These are phyloP conservation scores for Leptodactylus fuscus DNA, from an alignment of 2,113 vertebrate genomes.

Conservation along the genomic window DNA sequence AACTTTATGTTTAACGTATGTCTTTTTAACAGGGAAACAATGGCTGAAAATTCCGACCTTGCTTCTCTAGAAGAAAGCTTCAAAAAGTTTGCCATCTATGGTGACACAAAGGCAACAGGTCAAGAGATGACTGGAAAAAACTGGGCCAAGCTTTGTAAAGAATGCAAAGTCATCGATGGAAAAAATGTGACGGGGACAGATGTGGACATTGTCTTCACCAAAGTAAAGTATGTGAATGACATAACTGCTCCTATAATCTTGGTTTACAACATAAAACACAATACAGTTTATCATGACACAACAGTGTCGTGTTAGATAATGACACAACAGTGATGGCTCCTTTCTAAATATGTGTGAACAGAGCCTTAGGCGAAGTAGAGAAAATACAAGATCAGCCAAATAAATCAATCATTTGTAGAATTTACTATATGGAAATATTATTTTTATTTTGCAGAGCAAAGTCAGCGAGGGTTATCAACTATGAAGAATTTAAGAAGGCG, in stretches of 20 bases:
- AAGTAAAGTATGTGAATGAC: conserved; percentile 89
- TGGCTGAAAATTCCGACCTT: conserved; percentile 82
- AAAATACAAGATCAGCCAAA: neutral
- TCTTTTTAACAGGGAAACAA: conserved; percentile 60
- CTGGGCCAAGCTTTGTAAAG: conserved; percentile 97
- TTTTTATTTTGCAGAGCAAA: conserved; percentile 78
- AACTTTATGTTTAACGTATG: neutral
- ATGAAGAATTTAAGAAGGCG: conserved; percentile 88
- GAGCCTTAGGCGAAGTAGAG: neutral
- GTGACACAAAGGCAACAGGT: conserved; percentile 87
- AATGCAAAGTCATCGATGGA: conserved; percentile 90
- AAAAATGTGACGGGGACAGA: conserved; percentile 87
- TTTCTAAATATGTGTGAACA: neutral
- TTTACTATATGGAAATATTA: neutral
- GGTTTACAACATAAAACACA: neutral
- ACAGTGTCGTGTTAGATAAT: neutral
- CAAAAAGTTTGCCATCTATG: conserved; percentile 90
- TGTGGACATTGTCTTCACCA: conserved; percentile 95
- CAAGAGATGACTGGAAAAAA: conserved; percentile 95
- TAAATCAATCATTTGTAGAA: neutral
- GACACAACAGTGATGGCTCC: neutral
- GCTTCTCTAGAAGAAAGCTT: conserved; percentile 84
- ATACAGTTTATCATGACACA: neutral
- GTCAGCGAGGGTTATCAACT: conserved; percentile 88
- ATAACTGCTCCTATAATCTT: neutral